These are phyloP conservation scores for Gymnobelideus leadbeateri DNA, from an alignment of 2,113 vertebrate genomes.

Conservation along the genomic window DNA sequence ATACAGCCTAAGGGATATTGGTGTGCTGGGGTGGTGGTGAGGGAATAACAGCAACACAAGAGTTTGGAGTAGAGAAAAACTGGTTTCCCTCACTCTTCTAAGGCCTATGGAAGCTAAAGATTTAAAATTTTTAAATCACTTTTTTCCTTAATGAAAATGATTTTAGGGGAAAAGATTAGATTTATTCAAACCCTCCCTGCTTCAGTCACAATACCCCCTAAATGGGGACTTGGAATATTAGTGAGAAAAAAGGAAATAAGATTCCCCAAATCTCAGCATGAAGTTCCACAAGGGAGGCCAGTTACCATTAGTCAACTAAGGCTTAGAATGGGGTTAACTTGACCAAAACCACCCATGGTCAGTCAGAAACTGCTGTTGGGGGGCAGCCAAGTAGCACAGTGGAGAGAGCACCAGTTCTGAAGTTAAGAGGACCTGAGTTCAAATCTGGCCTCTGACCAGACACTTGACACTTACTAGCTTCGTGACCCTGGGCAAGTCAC, in stretches of 20 bases:
- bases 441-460: too few species aligned
- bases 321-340: neutral
- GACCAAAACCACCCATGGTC: neutral
- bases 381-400: too few species aligned
- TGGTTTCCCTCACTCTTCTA: neutral
- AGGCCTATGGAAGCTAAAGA: neutral
- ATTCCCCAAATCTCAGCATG: neutral
- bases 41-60: neutral
- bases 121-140: neutral
- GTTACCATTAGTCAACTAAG: neutral
- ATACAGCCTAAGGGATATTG: neutral
- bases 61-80: neutral
- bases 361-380: neutral
- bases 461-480: too few species aligned
- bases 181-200: neutral
- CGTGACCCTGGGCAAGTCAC: too few species aligned
- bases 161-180: neutral
- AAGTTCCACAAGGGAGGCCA: neutral
- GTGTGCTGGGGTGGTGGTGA: neutral
- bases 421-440: too few species aligned
- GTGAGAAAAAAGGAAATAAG: neutral
- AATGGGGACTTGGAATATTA: neutral
- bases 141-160: neutral
- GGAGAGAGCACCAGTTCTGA: too few species aligned
- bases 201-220: neutral